Evolutionary conservation across 2,888 invertebrate species (phyloP).

Genomic region (Steinernema scapterisci): DNA sequence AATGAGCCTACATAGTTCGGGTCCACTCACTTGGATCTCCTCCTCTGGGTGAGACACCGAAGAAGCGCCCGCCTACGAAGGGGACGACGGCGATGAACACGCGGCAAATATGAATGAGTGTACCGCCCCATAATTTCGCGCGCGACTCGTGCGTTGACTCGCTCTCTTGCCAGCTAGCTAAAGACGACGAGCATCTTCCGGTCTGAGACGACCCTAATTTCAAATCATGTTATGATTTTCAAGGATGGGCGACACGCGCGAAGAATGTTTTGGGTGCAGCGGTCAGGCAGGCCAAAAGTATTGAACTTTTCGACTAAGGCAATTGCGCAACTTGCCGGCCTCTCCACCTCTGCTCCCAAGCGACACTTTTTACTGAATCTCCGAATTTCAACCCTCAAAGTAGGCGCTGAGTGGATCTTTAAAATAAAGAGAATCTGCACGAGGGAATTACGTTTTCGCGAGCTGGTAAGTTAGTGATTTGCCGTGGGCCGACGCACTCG

Average conservation of each 20-base stretch:
- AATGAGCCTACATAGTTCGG: constrained; percentile 18
- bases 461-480: constrained; percentile 16
- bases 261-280: constrained; percentile 23
- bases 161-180: constrained; percentile 13
- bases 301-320: not conserved
- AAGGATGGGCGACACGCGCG: constrained; percentile 18
- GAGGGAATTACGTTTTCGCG: constrained; percentile 3
- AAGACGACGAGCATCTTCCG: constrained; percentile 33
- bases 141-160: constrained; percentile 18
- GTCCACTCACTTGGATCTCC: constrained; percentile 27
- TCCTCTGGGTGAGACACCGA: not conserved
- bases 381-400: too few relatives aligned
- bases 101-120: constrained; percentile 31
- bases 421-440: not conserved
- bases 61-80: constrained; percentile 30
- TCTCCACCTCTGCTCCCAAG: not conserved
- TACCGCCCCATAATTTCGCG: constrained; percentile 29
- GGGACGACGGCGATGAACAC: constrained; percentile 16
- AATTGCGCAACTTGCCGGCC: not conserved
- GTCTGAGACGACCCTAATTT: constrained; percentile 32
- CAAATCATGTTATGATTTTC: constrained; percentile 33
- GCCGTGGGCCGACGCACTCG: constrained; percentile 21
- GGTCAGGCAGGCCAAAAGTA: constrained; percentile 16
- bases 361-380: too few relatives aligned
- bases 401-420: not conserved